Evolutionary conservation across 2,888 invertebrate genomes (phyloP).

Genomic region (Pandemis heparana): DNA sequence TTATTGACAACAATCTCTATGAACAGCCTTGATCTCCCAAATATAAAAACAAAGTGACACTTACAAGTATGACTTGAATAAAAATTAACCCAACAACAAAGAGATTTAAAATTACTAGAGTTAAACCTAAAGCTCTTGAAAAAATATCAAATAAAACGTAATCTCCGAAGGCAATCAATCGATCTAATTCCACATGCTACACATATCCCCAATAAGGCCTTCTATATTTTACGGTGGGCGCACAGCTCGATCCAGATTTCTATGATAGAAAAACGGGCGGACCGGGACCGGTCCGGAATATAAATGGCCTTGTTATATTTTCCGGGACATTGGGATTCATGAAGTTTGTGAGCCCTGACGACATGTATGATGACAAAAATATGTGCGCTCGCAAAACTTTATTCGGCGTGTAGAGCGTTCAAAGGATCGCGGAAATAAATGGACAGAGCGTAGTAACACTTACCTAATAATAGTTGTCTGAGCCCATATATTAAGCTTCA

Average conservation of each 20-base stretch:
- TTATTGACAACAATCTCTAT: neutral
- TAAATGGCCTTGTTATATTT: constrained; percentile 85
- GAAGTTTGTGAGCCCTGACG: constrained; percentile 78
- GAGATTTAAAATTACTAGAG: neutral
- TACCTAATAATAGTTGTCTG: neutral
- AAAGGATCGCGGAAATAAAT: constrained; percentile 5
- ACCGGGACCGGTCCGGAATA: constrained; percentile 76
- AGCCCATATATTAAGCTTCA: neutral
- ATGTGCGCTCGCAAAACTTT: constrained; percentile 38
- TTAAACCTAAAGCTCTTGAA: neutral
- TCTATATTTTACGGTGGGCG: constrained; percentile 58
- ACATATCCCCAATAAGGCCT: constrained; percentile 54
- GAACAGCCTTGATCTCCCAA: neutral
- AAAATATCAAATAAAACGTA: constrained; percentile 16
- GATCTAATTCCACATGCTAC: constrained; percentile 48
- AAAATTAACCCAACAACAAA: neutral
- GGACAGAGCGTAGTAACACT: neutral
- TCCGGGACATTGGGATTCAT: constrained; percentile 84
- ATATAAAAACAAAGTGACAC: neutral
- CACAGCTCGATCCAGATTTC: constrained; percentile 71
- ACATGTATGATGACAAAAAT: constrained; percentile 54
- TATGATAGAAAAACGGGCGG: constrained; percentile 79
- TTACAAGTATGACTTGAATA: neutral
- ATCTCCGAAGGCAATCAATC: constrained; percentile 38
- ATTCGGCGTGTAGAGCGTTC: constrained; percentile 28